Evolutionary conservation across 2,888 invertebrate species (phyloP).

Genomic region (Acleris literana): DNA sequence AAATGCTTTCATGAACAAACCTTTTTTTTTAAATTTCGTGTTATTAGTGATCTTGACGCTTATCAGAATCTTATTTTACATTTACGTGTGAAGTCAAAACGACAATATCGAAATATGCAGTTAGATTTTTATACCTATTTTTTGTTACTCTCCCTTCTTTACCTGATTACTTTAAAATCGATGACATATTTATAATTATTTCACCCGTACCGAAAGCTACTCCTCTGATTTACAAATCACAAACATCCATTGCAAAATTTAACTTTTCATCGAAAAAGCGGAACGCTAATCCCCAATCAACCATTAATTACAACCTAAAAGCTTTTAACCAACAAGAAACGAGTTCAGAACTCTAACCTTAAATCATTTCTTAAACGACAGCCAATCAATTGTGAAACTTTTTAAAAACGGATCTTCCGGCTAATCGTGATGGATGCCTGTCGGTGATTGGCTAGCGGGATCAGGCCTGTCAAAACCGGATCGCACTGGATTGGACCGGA

Average conservation of each 20-base stretch:
- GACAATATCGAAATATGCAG: no score
- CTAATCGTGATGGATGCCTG: slow-evolving; percentile 36
- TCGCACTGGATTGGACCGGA: slow-evolving; percentile 17
- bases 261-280: background rate
- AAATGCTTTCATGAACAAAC: no score
- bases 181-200: no score
- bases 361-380: slow-evolving; percentile 18
- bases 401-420: slow-evolving; percentile 28
- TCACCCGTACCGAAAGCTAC: no score
- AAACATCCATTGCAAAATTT: background rate
- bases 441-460: slow-evolving; percentile 32
- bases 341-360: slow-evolving; percentile 11
- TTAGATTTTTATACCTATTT: no score
- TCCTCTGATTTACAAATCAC: background rate
- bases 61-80: no score
- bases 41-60: no score
- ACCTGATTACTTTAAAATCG: no score
- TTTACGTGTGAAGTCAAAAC: no score
- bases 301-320: slow-evolving; percentile 2
- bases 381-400: slow-evolving; percentile 33
- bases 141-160: no score
- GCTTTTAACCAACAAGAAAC: slow-evolving; percentile 5
- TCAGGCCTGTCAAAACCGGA: slow-evolving; percentile 32
- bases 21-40: no score
- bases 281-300: background rate